Percentiles rank a stretch among this genome's conserved stretches.
Evolutionary conservation across 2,888 invertebrate species (phyloP).

Genomic region (Mythimna lalbum): DNA sequence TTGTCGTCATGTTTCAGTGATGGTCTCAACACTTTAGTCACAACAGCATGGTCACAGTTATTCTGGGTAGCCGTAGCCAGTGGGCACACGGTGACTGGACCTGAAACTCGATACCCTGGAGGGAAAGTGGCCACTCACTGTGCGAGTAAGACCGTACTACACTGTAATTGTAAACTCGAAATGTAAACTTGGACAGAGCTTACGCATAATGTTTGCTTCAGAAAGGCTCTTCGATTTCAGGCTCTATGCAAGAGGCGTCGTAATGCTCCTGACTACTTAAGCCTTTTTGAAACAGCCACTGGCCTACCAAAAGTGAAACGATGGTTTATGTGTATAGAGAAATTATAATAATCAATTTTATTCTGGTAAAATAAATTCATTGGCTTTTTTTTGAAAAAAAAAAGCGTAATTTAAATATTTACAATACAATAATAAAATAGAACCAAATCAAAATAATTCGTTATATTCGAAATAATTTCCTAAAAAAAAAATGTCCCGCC

Average conservation of each 20-base stretch:
- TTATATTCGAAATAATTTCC: no score
- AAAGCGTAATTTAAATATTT: no score
- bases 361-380: no score
- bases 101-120: slow-evolving; percentile 46
- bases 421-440: no score
- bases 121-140: slow-evolving; percentile 44
- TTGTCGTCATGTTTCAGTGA: slow-evolving; percentile 37
- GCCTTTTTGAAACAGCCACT: neutral
- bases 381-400: no score
- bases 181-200: slow-evolving; percentile 8
- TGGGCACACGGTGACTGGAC: slow-evolving; percentile 13
- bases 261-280: neutral
- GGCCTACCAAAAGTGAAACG: neutral
- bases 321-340: neutral
- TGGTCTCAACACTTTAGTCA: slow-evolving; percentile 39
- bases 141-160: slow-evolving; percentile 11
- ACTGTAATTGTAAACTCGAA: slow-evolving; percentile 15
- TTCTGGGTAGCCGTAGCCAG: slow-evolving; percentile 22
- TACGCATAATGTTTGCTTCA: neutral
- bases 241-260: neutral
- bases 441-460: no score
- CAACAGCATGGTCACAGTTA: slow-evolving; percentile 47
- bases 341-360: no score
- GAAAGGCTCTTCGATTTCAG: neutral
- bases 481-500: no score